Base-by-base conservation (phyloP, 2,113 vertebrate genomes). In the Hystrix cristata region DNA sequence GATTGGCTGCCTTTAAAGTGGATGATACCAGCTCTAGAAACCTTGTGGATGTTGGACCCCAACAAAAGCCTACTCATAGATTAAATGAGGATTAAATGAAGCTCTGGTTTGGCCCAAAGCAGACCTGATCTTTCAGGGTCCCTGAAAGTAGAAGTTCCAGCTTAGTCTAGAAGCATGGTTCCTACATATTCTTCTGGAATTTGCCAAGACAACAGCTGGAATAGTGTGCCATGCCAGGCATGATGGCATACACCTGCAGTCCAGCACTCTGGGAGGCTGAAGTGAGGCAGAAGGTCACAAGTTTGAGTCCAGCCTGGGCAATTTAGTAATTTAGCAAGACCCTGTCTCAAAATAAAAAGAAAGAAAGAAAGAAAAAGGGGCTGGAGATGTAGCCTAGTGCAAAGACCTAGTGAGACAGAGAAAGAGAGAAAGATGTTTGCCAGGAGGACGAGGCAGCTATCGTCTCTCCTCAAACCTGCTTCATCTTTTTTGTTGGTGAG, bases 81-180 rank as follows among this genome's bases (percentile, higher is more conserved):
- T 11, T 48, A 81, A 60, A 91, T 46, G 27, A 48, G 65, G n/a
- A 87, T 87, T 83, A 95, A 87, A 84, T 83, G 64, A 96, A 27
- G 19, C n/a, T 91, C 43, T 90, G 38, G 9, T 79, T 89, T 87
- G 83, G 29, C 27, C 51, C 59, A 92, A 38, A 69, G 80, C 43
- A 90, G 88, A 93, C 31, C 14, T 85, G 48, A 69, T 92, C 25
- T 86, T 96, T 89, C 43, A 94, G 83, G 29, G 14, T 7, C 67
- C 60, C 57, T 72, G 78, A 92, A 87, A 72, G 80, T 69, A 89
- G 74, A 96, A 71, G 23, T 88, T 89, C 72, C 71, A 60, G 62
- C 34, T 91, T 93, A 48, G 31, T 51, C 14, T 87, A 27, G 55
- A 62, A 62, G 85, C 6, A 15, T 64, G 10, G 92, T 55, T 95